Evolutionary conservation across 1,140 invertebrate genomes (phyloP).

Genomic region (Galleria mellonella): DNA sequence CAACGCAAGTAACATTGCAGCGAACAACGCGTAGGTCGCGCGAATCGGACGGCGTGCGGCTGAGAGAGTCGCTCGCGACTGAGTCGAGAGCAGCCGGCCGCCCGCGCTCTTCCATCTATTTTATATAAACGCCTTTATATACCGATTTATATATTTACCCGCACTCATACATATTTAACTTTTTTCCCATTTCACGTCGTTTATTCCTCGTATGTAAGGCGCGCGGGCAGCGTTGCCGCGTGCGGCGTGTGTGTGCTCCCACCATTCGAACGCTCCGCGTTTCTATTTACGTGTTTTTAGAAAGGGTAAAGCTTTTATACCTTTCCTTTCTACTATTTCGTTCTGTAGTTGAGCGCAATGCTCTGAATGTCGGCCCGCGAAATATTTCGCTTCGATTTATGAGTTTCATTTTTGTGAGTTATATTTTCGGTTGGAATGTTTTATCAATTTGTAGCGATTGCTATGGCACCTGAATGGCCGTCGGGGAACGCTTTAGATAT

Average conservation of each 20-base stretch:
- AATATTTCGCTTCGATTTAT: constrained; percentile 70
- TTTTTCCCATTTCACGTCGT: constrained; percentile 72
- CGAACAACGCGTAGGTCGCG: constrained; percentile 8
- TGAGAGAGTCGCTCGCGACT: constrained; percentile 45
- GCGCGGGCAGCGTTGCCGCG: constrained; percentile 26
- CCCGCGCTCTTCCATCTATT: constrained; percentile 55
- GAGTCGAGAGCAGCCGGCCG: constrained; percentile 30
- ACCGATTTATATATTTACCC: constrained; percentile 74
- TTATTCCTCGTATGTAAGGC: constrained; percentile 64
- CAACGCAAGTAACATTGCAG: background rate
- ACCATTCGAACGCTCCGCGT: constrained; percentile 46
- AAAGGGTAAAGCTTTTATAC: constrained; percentile 73
- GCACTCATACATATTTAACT: constrained; percentile 73
- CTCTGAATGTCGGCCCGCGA: constrained; percentile 53
- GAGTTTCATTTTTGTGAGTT: constrained; percentile 50
- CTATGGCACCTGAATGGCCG: background rate
- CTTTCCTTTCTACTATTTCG: constrained; percentile 67
- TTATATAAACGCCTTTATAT: constrained; percentile 68
- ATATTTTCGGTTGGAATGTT: constrained; percentile 42
- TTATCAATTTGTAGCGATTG: constrained; percentile 27
- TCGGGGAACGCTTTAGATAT: background rate
- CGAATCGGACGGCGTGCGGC: constrained; percentile 13
- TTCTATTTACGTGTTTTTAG: constrained; percentile 71
- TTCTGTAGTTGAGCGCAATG: constrained; percentile 53
- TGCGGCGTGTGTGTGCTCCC: constrained; percentile 37